A percentile compares a stretch with the other conserved stretches of the same genome.
Conservation (phyloP, 2,888 invertebrate species). For the Abscondita cerata region DNA sequence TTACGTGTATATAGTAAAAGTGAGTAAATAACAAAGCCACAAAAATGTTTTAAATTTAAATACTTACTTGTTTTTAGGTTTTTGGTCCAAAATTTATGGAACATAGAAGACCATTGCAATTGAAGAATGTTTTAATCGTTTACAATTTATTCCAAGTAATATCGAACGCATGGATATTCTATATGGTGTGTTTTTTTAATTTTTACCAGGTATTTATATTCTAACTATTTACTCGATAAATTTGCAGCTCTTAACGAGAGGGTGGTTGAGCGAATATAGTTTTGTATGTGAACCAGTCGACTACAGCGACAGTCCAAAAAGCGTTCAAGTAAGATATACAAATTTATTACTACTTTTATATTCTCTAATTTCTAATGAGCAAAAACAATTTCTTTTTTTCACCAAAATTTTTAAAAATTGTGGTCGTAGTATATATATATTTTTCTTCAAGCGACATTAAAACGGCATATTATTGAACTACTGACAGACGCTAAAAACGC, state of each 20-base stretch:
- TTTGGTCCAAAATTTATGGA: constrained; percentile 90
- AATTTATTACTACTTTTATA: too few relatives aligned
- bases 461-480: too few relatives aligned
- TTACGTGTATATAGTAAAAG: constrained; percentile 91
- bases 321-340: constrained; percentile 78
- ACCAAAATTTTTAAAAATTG: too few relatives aligned
- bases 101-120: constrained; percentile 86
- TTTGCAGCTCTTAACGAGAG: constrained; percentile 80
- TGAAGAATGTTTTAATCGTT: constrained; percentile 66
- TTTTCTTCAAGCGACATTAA: too few relatives aligned
- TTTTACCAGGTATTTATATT: background rate
- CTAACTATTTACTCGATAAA: constrained; percentile 10
- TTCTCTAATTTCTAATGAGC: too few relatives aligned
- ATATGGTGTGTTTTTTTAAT: constrained; percentile 75
- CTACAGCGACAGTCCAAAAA: constrained; percentile 79
- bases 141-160: constrained; percentile 84
- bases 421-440: too few relatives aligned
- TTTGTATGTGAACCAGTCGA: constrained; percentile 88
- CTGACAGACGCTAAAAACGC: too few relatives aligned
- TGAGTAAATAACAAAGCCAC: too few relatives aligned
- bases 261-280: constrained; percentile 91
- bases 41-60: too few relatives aligned
- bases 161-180: constrained; percentile 89
- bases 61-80: constrained; percentile 66
- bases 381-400: too few relatives aligned